Evolutionary conservation across 53 echinoderm and acorn worm genomes (phyloP).

Genomic region (Patiria pectinifera): DNA sequence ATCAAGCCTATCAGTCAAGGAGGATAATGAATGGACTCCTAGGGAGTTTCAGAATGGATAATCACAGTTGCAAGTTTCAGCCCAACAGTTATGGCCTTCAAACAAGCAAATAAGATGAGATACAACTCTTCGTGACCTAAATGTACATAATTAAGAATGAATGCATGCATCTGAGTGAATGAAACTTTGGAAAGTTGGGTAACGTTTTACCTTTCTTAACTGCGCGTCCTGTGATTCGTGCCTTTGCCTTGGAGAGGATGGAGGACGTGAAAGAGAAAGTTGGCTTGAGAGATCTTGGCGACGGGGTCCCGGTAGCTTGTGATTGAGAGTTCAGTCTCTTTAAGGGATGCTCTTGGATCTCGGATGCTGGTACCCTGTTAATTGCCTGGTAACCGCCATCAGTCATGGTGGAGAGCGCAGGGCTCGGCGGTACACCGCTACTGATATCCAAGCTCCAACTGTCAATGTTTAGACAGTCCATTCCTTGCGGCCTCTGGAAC

Average conservation of each 20-base stretch:
- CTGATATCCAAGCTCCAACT: slow-evolving; percentile 81
- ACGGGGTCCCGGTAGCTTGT: slow-evolving; percentile 32
- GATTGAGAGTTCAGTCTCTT: slow-evolving; percentile 44
- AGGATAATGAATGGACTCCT: not conserved
- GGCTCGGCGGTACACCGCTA: slow-evolving; percentile 70
- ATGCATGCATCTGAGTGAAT: too few relatives aligned
- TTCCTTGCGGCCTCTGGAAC: slow-evolving; percentile 48
- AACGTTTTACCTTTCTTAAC: slow-evolving; percentile 39
- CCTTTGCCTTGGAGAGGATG: slow-evolving; percentile 57
- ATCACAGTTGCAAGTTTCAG: not conserved
- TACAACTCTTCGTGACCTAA: not conserved
- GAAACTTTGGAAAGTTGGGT: too few relatives aligned
- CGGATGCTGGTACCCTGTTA: not conserved
- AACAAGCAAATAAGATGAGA: not conserved
- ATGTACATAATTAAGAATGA: not conserved
- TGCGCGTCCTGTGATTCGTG: slow-evolving; percentile 35
- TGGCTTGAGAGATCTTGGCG: slow-evolving; percentile 36
- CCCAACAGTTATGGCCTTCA: not conserved
- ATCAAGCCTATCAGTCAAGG: not conserved
- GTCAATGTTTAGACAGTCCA: slow-evolving; percentile 61
- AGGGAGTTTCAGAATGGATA: not conserved
- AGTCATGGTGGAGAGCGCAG: slow-evolving; percentile 39
- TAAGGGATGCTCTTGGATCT: not conserved
- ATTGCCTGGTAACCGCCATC: not conserved
- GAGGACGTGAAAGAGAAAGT: slow-evolving; percentile 52